Conservation (phyloP, 2,888 invertebrate species). For the Stenodera caucasica region DNA sequence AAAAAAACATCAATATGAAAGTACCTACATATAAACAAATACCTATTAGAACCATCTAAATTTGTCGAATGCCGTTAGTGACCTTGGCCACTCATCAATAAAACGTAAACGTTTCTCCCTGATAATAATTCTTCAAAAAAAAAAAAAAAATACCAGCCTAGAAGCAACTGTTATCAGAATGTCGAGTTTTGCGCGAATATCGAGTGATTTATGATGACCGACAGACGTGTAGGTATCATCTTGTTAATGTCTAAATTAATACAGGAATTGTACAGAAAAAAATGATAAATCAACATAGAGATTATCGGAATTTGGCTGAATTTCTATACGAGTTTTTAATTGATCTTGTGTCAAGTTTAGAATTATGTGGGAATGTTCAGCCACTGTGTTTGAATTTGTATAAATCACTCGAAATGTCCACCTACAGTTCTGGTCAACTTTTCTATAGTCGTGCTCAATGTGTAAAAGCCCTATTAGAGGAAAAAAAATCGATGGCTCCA, state of each 20-base stretch:
- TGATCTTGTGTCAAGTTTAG: neutral
- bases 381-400: neutral
- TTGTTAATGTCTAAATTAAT: conserved; percentile 29
- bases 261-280: too few relatives aligned
- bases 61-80: neutral
- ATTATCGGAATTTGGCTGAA: neutral
- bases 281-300: too few relatives aligned
- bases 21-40: neutral
- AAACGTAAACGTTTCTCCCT: neutral
- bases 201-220: conserved; percentile 26
- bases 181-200: too few relatives aligned
- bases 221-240: conserved; percentile 22
- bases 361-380: neutral
- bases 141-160: neutral
- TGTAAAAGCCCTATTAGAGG: neutral
- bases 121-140: too few relatives aligned
- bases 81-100: conserved; percentile 1
- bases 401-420: neutral
- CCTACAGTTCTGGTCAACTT: too few relatives aligned
- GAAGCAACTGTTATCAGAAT: neutral
- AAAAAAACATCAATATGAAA: neutral
- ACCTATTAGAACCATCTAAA: neutral
- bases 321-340: neutral
- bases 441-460: too few relatives aligned
- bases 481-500: neutral